Base-by-base conservation (phyloP, 2,113 vertebrate genomes). In the Oreochromis tanganicae region DNA sequence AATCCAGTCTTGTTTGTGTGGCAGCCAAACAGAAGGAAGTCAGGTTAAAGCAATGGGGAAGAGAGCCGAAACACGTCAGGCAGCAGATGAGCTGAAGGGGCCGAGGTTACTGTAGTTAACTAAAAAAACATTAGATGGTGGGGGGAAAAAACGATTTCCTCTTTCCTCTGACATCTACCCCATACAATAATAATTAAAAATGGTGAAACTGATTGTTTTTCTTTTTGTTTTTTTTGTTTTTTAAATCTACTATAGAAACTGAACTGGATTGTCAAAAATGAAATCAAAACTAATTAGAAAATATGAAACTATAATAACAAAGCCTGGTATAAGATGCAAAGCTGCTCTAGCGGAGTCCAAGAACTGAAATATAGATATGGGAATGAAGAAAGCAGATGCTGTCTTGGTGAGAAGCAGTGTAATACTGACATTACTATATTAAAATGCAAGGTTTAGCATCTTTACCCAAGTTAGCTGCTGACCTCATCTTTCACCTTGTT, bases 201-300 rank as follows among this genome's bases (percentile, higher is more conserved):
- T 59, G 13, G 2, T 59, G 4, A 29, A 7, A 59, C 13, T 29
- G 56, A 59, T 29, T 56, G 13, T 2, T 55, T 24, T 12, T 24
- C 3, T 24, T 27, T 27, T 27, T 27, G 3, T 24, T 3, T 24
- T 6, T 0, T 27, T 14, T 14, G 2, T 14, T 32, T 32, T 29
- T 17, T 0, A 2, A 16, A 34, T 61, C 16, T 19, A 61, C 34
- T 61, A 61, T 61, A 61, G 5, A 17, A 63, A 63, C 29, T 11
- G 5, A 63, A 19, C 59, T 63, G 59, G 29, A 11, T 63, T 19
- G 29, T 63, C 5, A 63, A 19, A 63, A 34, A 63, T 63, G 59
- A 63, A 63, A 63, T 34, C 59, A 63, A 63, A 63, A 11, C 29
- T 19, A 63, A 6, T 19, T 63, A 1, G 9, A 63, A 63, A 63